Base-by-base conservation (phyloP, 2,888 invertebrate species). In the Charanyca ferruginea region DNA sequence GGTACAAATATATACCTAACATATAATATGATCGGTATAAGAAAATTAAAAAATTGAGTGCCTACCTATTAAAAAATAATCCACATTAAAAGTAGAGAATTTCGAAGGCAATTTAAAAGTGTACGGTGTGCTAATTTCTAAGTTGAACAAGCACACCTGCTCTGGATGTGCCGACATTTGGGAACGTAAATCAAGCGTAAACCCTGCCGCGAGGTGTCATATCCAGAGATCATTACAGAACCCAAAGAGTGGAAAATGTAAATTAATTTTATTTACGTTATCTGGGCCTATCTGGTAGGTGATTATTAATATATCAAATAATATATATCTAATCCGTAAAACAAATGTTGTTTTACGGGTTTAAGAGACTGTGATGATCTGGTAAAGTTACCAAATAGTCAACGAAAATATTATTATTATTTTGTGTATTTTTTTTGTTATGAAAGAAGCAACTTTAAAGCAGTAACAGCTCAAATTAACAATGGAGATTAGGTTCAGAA, bases 141-240 rank as follows among this genome's bases (percentile, higher is more conserved):
- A 80, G 77, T 77, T 66, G 66, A 67, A 74, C 74, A 59, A 49
- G 70, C 76, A 72, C 84, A 85, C 88, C 86, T 88, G 88, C 79
- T 81, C 73, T 66, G 45, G 81, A 67, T 74, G 74, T 81, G 68
- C 73, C 77, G 61, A 70, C 73, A 85, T 77, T 80, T 73, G 65
- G 32, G 59, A 64, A 38, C 65, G 74, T 89, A 89, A 89, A 90
- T 89, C 87, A 89, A 57, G 78, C 80, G 80, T 67, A 42, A 58
- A 66, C 64, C 68, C 71, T 45, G 72, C 83, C 79, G 75, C 77
- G 78, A 77, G 70, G 70, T 77, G 83, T 89, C 90, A 83, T 59
- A 62, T 64, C 65, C 89, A 90, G 89, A 83, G 77, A 86, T 87
- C 87, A 86, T 89, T 87, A 87, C 74, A 76, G 68, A 51, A 13